A percentile compares a stretch with the other conserved stretches of the same genome.
phyloP scores from a whole-genome alignment of 2,888 invertebrate species.

The Ametastegia equiseti region DNA sequence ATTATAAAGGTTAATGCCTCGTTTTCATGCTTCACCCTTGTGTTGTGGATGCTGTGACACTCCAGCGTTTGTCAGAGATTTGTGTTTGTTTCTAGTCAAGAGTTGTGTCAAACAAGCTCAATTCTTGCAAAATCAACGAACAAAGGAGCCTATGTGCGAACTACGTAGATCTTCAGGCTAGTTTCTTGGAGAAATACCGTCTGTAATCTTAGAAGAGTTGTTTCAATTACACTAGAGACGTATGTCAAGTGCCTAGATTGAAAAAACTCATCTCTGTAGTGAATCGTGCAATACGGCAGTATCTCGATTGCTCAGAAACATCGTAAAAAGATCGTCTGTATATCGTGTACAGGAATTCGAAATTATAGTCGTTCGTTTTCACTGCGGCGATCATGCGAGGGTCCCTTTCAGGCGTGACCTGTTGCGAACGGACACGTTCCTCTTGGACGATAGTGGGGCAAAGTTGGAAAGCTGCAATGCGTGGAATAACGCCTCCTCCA shows the following conservation, averaged over 20 bases:
- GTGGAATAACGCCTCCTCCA: not conserved
- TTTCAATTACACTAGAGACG: not conserved
- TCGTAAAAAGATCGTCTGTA: not conserved
- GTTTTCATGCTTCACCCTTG: slow-evolving; percentile 65
- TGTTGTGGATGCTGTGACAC: slow-evolving; percentile 28
- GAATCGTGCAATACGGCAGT: not conserved
- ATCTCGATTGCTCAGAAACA: not conserved
- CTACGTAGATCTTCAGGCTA: not conserved
- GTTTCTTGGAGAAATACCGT: not conserved
- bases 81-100: not conserved
- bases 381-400: not conserved
- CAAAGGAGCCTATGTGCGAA: not conserved
- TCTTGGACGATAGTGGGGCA: slow-evolving; percentile 32
- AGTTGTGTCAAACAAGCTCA: not conserved
- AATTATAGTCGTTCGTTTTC: not conserved
- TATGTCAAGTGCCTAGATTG: not conserved
- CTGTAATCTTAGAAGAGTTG: not conserved
- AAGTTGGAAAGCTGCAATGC: slow-evolving; percentile 25
- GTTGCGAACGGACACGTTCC: slow-evolving; percentile 20
- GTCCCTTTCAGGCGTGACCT: slow-evolving; percentile 35
- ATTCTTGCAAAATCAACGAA: not conserved
- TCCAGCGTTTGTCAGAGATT: slow-evolving; percentile 29
- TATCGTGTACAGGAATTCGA: not conserved
- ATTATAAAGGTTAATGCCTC: slow-evolving; percentile 69
- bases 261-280: too few relatives aligned